A percentile compares a stretch with the other conserved stretches of the same genome.
Evolutionary conservation across 1,140 invertebrate species (phyloP).

Genomic region (Marisa cornuarietis): DNA sequence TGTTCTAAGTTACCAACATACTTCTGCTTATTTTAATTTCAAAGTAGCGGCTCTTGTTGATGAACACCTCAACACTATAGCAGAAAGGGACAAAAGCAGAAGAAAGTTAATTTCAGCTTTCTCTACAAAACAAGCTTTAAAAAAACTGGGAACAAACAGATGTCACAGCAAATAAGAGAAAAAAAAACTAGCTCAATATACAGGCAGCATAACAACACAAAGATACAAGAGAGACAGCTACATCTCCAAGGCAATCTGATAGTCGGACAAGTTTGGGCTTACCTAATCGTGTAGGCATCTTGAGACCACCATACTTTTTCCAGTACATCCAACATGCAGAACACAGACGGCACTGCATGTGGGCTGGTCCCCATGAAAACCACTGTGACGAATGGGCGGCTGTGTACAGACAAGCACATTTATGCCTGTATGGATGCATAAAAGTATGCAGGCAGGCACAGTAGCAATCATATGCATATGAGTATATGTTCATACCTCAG

Average conservation of each 20-base stretch:
- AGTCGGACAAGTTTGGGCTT: constrained; percentile 16
- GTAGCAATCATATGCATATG: not conserved
- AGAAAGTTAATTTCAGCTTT: not conserved
- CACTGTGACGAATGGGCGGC: constrained; percentile 83
- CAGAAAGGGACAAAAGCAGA: not conserved
- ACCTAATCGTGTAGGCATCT: constrained; percentile 71
- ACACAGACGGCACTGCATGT: constrained; percentile 86
- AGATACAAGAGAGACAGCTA: not conserved
- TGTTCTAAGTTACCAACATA: not conserved
- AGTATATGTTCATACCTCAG: not conserved
- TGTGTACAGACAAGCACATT: constrained; percentile 36
- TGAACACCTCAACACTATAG: not conserved
- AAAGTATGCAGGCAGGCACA: constrained; percentile 5
- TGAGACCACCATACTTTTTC: constrained; percentile 98
- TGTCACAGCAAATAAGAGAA: not conserved
- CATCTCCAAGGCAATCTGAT: not conserved
- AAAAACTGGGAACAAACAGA: not conserved
- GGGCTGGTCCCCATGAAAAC: constrained; percentile 93
- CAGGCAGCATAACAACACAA: not conserved
- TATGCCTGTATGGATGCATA: not conserved
- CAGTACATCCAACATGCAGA: constrained; percentile 95
- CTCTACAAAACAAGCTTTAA: not conserved
- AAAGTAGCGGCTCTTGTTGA: not conserved
- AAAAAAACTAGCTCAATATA: not conserved
- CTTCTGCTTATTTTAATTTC: no score